Conservation (phyloP, 1,140 invertebrate genomes). For the Leguminivora glycinivorella region DNA sequence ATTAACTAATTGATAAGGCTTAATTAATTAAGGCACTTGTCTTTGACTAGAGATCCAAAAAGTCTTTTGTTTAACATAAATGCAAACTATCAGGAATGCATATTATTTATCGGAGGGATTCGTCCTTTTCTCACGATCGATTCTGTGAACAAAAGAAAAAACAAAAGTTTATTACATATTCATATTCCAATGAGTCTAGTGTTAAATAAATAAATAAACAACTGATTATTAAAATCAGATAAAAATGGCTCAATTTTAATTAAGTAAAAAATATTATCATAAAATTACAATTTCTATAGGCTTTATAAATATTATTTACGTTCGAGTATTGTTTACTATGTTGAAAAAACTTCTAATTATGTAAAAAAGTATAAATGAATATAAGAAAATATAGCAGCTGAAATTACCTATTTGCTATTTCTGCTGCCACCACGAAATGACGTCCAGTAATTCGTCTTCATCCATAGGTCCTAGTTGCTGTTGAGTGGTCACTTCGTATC, state of each 20-base stretch:
- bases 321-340: no score
- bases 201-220: constrained; percentile 36
- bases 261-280: no score
- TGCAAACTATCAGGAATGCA: constrained; percentile 50
- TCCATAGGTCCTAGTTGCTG: constrained; percentile 83
- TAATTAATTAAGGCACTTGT: constrained; percentile 63
- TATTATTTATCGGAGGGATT: constrained; percentile 64
- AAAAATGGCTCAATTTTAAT: no score
- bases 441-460: constrained; percentile 91
- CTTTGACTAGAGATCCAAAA: constrained; percentile 72
- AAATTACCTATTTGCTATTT: constrained; percentile 74
- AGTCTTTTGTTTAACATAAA: constrained; percentile 70
- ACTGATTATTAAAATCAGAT: background rate
- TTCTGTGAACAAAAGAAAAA: constrained; percentile 59
- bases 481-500: constrained; percentile 73
- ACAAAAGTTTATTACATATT: background rate
- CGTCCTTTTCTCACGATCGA: constrained; percentile 46
- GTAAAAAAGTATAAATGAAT: constrained; percentile 26
- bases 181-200: constrained; percentile 30
- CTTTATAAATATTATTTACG: no score
- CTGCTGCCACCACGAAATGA: constrained; percentile 91
- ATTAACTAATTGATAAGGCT: constrained; percentile 34
- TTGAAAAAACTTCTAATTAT: constrained; percentile 30
- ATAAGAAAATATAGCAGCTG: constrained; percentile 32
- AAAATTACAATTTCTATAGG: no score